These are phyloP conservation scores for Protobothrops flavoviridis DNA, from an alignment of 2,113 vertebrate genomes.

Conservation along the genomic window DNA sequence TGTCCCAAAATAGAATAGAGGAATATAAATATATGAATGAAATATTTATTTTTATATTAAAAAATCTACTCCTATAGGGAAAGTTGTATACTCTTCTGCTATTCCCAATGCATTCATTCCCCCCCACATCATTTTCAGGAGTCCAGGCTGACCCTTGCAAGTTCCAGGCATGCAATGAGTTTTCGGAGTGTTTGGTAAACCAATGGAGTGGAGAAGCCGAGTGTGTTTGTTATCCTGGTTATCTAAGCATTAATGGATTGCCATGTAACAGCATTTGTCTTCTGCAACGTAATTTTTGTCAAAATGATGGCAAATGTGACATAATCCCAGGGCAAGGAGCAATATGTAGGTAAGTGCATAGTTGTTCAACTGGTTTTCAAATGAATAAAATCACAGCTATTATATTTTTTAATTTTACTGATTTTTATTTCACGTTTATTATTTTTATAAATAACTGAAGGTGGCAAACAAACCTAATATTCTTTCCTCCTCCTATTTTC, in stretches of 20 bases:
- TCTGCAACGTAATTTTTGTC: constrained; percentile 84
- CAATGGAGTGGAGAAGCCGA: constrained; percentile 87
- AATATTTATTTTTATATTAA: neutral
- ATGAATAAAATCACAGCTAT: neutral
- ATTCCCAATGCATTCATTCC: neutral
- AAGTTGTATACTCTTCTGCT: neutral
- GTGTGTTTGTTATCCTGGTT: constrained; percentile 88
- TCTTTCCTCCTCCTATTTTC: neutral
- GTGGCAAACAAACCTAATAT: neutral
- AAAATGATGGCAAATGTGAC: constrained; percentile 94
- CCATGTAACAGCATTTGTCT: constrained; percentile 93
- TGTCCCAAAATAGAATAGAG: neutral
- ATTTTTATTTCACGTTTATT: neutral
- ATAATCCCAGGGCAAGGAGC: constrained; percentile 88
- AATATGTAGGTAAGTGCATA: constrained; percentile 85
- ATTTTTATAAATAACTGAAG: neutral
- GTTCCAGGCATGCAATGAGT: constrained; percentile 94
- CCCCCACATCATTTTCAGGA: constrained; percentile 68
- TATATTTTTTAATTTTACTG: neutral
- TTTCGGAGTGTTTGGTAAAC: constrained; percentile 86
- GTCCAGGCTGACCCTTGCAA: constrained; percentile 91
- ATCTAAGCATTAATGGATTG: constrained; percentile 85
- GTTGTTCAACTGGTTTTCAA: neutral
- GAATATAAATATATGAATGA: neutral
- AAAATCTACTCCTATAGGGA: neutral